phyloP scores from a whole-genome alignment of 1,140 invertebrate genomes.

The Microplitis mediator region DNA sequence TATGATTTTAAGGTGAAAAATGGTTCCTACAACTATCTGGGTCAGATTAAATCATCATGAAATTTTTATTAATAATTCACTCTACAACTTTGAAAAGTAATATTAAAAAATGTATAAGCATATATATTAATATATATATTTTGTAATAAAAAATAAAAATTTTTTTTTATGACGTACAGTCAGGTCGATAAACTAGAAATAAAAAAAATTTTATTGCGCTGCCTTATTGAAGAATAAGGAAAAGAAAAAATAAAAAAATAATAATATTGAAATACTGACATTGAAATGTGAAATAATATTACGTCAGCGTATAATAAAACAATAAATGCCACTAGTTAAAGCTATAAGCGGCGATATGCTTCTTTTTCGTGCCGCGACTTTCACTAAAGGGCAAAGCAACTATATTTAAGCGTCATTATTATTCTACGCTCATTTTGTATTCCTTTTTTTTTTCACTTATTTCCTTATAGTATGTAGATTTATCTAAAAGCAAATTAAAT shows the following conservation, averaged over 20 bases:
- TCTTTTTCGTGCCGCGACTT: not conserved
- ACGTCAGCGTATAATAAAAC: constrained; percentile 45
- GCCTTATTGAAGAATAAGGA: not conserved
- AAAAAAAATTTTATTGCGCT: not conserved
- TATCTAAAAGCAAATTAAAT: too few species aligned
- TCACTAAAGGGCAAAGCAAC: not conserved
- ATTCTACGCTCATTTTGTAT: too few species aligned
- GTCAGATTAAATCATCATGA: not conserved
- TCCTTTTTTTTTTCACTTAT: too few species aligned
- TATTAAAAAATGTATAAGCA: too few species aligned
- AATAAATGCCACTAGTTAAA: constrained; percentile 39
- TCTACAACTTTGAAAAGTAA: too few species aligned
- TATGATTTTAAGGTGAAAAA: constrained; percentile 10
- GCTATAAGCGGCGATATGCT: not conserved
- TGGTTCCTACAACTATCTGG: not conserved
- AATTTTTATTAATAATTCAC: not conserved
- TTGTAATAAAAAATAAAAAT: not conserved
- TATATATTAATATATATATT: too few species aligned
- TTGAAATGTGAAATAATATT: not conserved
- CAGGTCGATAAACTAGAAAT: not conserved
- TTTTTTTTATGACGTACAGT: not conserved
- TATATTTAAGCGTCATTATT: too few species aligned
- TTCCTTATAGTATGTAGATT: too few species aligned
- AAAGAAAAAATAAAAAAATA: not conserved
- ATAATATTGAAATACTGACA: not conserved